These are phyloP conservation scores for Hylaeus anthracinus DNA, from an alignment of 1,140 invertebrate genomes.

Conservation along the genomic window DNA sequence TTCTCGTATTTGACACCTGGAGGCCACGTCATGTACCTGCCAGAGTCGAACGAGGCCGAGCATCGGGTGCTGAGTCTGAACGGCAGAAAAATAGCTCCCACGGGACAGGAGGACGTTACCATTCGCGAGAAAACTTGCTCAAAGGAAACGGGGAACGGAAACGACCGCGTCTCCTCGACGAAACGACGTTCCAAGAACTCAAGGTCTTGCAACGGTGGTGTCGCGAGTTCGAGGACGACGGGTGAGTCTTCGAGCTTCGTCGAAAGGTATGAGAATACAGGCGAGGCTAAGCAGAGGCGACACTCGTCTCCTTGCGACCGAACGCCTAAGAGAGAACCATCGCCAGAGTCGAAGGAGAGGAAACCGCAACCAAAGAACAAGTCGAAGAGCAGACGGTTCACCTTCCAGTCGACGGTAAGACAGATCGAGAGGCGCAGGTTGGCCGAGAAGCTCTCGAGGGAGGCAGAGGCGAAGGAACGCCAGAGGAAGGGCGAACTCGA, in stretches of 20 bases:
- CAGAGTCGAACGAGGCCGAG: slow-evolving; percentile 81
- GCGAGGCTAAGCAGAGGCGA: slow-evolving; percentile 69
- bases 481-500: slow-evolving; percentile 88
- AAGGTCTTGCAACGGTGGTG: neutral
- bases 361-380: slow-evolving; percentile 59
- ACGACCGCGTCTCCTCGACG: neutral
- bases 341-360: slow-evolving; percentile 61
- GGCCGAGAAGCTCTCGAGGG: slow-evolving; percentile 87
- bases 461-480: slow-evolving; percentile 89
- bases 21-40: slow-evolving; percentile 90
- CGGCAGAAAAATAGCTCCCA: slow-evolving; percentile 34
- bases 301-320: slow-evolving; percentile 48
- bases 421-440: slow-evolving; percentile 88
- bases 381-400: slow-evolving; percentile 85
- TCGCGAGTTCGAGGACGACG: slow-evolving; percentile 20
- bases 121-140: slow-evolving; percentile 38
- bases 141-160: slow-evolving; percentile 18
- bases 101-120: slow-evolving; percentile 25
- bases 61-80: slow-evolving; percentile 64
- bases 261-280: slow-evolving; percentile 79
- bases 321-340: slow-evolving; percentile 54
- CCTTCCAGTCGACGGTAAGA: slow-evolving; percentile 90
- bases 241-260: slow-evolving; percentile 55
- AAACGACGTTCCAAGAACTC: slow-evolving; percentile 26
- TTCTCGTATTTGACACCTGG: slow-evolving; percentile 81